These are phyloP conservation scores for Megaceryle maxima DNA, from an alignment of 2,113 vertebrate species.

Conservation along the genomic window DNA sequence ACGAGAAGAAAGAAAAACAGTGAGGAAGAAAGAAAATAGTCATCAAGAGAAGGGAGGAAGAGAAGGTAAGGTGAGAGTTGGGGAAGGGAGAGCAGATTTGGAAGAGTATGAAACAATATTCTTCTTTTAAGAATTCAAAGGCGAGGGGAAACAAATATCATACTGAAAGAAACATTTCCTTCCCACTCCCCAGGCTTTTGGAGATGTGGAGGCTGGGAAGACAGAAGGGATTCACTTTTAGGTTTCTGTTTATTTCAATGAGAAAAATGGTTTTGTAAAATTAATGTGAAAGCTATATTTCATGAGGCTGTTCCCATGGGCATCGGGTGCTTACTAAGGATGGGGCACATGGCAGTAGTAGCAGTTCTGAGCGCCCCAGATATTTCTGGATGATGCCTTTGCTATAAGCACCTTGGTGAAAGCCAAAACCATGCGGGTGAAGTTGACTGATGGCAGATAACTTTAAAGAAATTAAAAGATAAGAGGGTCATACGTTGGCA, in stretches of 20 bases:
- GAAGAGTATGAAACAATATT: slow-evolving; percentile 57
- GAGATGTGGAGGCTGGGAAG: background rate
- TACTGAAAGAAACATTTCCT: slow-evolving; percentile 35
- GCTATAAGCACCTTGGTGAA: fast-evolving
- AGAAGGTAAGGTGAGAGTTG: slow-evolving; percentile 46
- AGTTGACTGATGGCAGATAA: background rate
- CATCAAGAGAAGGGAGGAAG: slow-evolving; percentile 11
- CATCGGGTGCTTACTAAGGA: fast-evolving
- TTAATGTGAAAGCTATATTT: background rate
- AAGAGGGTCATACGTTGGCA: background rate
- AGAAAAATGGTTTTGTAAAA: background rate
- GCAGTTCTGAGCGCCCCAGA: background rate
- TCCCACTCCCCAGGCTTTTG: background rate
- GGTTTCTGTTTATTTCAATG: background rate
- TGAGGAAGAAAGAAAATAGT: slow-evolving; percentile 38
- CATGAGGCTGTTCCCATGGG: fast-evolving
- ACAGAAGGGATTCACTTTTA: background rate
- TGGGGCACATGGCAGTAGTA: fast-evolving
- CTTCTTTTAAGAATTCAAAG: slow-evolving; percentile 36
- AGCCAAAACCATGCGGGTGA: background rate
- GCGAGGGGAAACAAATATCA: slow-evolving; percentile 14
- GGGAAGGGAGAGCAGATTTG: slow-evolving; percentile 26
- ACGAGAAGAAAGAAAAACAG: slow-evolving; percentile 46
- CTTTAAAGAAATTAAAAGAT: background rate
- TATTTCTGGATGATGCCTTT: background rate